phyloP scores from a whole-genome alignment of 2,113 vertebrate genomes.

The Rhea americana region DNA sequence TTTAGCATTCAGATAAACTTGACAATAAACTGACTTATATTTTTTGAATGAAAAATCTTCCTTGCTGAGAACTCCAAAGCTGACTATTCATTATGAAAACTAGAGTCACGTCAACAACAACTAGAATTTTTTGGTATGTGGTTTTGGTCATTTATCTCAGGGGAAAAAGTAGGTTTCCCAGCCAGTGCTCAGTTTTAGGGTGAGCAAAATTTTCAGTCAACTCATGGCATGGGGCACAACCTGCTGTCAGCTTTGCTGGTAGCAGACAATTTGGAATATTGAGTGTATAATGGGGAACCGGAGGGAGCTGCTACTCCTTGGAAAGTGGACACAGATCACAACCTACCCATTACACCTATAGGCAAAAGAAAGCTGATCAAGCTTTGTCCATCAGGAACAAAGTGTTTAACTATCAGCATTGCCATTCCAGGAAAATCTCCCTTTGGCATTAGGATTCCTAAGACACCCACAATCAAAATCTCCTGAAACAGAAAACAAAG shows the following conservation, averaged over 20 bases:
- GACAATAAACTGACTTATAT: background rate
- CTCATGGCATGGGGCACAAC: background rate
- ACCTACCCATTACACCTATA: rapidly evolving
- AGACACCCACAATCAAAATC: background rate
- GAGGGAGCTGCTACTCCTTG: background rate
- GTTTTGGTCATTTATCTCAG: background rate
- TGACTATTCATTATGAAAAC: background rate
- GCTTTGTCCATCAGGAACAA: background rate
- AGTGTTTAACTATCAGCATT: background rate
- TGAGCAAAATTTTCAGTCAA: background rate
- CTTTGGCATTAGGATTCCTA: background rate
- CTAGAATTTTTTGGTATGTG: background rate
- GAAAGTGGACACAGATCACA: background rate
- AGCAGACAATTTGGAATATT: background rate
- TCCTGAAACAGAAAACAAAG: background rate
- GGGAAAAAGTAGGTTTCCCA: background rate
- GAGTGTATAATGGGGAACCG: background rate
- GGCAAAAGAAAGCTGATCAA: background rate
- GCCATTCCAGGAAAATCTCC: background rate
- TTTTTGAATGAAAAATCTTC: background rate
- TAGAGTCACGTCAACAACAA: background rate
- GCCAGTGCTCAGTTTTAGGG: background rate
- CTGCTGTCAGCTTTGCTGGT: background rate
- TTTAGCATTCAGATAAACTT: background rate
- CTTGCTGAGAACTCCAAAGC: background rate